Evolutionary conservation across 2,797 vertebrate genomes (phyloP).

Genomic region (Peromyscus aztecus): DNA sequence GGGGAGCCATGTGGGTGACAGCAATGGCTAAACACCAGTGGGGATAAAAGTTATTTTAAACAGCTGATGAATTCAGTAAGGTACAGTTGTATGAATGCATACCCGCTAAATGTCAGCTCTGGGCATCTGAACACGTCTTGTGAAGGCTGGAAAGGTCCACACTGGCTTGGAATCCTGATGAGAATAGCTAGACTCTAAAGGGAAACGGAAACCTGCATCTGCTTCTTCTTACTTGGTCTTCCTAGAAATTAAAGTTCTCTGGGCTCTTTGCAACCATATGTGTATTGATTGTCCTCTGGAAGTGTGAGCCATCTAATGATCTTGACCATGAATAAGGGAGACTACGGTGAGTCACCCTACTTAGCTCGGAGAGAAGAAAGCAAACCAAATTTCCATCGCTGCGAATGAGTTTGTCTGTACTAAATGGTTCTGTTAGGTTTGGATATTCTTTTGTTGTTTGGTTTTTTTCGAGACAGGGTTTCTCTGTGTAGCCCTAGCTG

Average conservation of each 20-base stretch:
- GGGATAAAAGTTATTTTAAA: not conserved
- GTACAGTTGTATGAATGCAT: not conserved
- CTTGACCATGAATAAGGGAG: constrained; percentile 34
- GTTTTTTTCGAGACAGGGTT: not conserved
- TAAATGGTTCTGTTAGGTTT: constrained; percentile 13
- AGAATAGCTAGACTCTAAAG: not conserved
- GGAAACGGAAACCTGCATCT: not conserved
- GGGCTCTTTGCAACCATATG: constrained; percentile 23
- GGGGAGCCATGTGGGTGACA: fast-evolving
- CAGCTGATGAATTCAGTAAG: not conserved
- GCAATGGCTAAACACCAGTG: not conserved
- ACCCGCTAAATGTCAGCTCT: not conserved
- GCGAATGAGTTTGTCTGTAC: constrained; percentile 9
- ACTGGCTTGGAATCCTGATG: not conserved
- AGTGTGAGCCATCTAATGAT: not conserved
- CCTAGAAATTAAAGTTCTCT: constrained; percentile 58
- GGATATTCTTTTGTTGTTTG: not conserved
- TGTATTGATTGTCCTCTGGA: not conserved
- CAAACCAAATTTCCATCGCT: not conserved
- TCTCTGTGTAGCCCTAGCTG: not conserved
- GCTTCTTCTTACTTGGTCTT: constrained; percentile 4
- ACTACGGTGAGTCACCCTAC: not conserved
- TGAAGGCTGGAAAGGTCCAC: not conserved
- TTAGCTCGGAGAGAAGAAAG: not conserved
- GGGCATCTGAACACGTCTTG: not conserved